Conservation (phyloP, 2,888 invertebrate species). For the Druceiella hillmani region DNA sequence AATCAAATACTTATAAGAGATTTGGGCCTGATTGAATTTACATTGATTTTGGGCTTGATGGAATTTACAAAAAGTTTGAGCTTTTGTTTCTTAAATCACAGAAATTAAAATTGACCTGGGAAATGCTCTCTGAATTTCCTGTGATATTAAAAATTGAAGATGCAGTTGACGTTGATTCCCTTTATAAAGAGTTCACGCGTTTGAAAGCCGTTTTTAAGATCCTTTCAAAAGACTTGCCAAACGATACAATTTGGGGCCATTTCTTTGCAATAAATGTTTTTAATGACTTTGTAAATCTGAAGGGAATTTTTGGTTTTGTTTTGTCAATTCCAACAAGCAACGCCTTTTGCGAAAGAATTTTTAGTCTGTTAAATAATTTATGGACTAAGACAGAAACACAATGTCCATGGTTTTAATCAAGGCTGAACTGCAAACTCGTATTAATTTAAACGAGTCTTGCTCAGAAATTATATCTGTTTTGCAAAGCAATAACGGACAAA, state of each 20-base stretch:
- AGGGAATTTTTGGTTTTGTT: slow-evolving; percentile 9
- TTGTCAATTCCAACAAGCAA: slow-evolving; percentile 13
- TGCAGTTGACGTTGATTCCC: no score
- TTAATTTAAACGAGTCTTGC: no score
- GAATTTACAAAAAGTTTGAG: slow-evolving; percentile 11
- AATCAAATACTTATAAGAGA: no score
- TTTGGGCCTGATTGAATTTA: no score
- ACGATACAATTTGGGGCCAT: no score
- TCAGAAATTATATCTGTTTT: no score
- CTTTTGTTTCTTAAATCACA: slow-evolving; percentile 10
- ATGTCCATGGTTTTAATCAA: slow-evolving; percentile 13
- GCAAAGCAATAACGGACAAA: no score
- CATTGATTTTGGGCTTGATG: no score
- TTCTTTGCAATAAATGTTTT: no score
- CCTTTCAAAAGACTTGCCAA: no score
- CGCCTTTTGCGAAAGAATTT: slow-evolving; percentile 13
- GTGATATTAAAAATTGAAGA: no score
- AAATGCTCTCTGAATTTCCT: slow-evolving; percentile 9
- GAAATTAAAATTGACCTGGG: slow-evolving; percentile 7
- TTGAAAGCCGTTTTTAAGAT: slow-evolving; percentile 8
- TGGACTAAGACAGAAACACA: slow-evolving; percentile 11
- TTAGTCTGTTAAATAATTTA: slow-evolving; percentile 14
- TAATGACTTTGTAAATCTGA: no score
- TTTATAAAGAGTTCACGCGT: slow-evolving; percentile 11
- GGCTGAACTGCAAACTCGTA: slow-evolving; percentile 11